Base-by-base conservation (phyloP, 1,140 invertebrate genomes). In the Stenopsyche tienmushanensis region DNA sequence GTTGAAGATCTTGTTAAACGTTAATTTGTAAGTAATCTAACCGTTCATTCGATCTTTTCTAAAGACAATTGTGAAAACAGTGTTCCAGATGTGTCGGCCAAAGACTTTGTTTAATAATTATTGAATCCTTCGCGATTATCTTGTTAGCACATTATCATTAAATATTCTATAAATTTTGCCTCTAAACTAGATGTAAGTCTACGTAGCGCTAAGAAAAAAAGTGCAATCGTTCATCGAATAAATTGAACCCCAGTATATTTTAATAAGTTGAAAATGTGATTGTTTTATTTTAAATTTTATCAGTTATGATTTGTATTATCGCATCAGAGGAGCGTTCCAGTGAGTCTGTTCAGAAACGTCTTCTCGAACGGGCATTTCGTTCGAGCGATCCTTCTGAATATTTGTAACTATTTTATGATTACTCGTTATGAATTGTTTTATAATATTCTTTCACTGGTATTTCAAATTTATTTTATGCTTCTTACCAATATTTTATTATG, bases 161-260 rank as follows among this genome's bases (percentile, higher is more conserved):
- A 42, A 60, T 47, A 47, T 60, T 20, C 15, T 54, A 54, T 54
- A 26, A 65, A 69, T 63, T 54, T 70, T 62, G 68, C 68, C 68
- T 70, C 54, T 70, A 60, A 64, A 65, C 3, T 60, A 60, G 64
- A 34, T 50, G 23, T 62, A 66, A 66, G 42, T 44, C 26, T 60
- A 42, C n/a, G 54, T 70, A 66, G 26, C 20, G 21, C 53, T 70
- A 66, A 66, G 68, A 47, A 65, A 59, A 64, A 42, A 70, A 66
- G 69, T 70, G 69, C 69, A 70, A 70, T 70, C 69, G 53, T 67
- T 66, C 69, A 70, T 70, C 69, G 69, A 70, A 70, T 29, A 70
- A 65, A 70, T 67, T 64, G 64, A 69, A 65, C 65, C 68, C 69
- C 65, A 45, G 49, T 63, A 63, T 44, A 18, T 57, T 68, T 45